Conservation (phyloP, 2,888 invertebrate species). For the Clistopyga incitator region DNA sequence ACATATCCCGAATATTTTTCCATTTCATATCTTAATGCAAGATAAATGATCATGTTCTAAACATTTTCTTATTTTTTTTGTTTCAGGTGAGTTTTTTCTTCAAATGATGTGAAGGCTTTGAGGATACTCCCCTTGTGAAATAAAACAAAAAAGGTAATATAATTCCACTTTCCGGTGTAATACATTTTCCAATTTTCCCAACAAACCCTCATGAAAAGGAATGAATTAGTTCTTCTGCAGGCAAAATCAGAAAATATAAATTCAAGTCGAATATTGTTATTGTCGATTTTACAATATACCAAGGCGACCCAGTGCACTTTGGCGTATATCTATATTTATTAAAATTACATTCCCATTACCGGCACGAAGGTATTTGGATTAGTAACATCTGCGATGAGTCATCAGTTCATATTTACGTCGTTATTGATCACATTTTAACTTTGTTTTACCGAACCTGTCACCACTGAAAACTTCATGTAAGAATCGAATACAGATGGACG, state of each 20-base stretch:
- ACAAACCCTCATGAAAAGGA: background rate
- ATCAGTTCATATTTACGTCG: background rate
- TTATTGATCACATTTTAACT: background rate
- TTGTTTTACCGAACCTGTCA: background rate
- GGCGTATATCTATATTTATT: background rate
- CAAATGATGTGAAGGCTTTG: background rate
- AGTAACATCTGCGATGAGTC: background rate
- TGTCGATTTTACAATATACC: background rate
- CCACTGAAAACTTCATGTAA: background rate
- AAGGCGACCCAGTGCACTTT: background rate
- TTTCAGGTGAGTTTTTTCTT: constrained; percentile 14
- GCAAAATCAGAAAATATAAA: background rate
- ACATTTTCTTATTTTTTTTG: background rate
- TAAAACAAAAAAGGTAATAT: constrained; percentile 6
- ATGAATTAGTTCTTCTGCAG: background rate
- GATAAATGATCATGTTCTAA: background rate
- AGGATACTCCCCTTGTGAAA: background rate
- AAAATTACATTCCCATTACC: background rate
- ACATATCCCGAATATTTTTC: background rate
- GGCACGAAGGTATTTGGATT: background rate
- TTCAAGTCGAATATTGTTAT: background rate
- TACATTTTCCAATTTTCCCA: background rate
- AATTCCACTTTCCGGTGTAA: background rate
- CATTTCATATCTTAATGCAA: background rate
- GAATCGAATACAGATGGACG: too few relatives aligned